Conservation (phyloP, 2,888 invertebrate species). For the Parthenolecanium corni region DNA sequence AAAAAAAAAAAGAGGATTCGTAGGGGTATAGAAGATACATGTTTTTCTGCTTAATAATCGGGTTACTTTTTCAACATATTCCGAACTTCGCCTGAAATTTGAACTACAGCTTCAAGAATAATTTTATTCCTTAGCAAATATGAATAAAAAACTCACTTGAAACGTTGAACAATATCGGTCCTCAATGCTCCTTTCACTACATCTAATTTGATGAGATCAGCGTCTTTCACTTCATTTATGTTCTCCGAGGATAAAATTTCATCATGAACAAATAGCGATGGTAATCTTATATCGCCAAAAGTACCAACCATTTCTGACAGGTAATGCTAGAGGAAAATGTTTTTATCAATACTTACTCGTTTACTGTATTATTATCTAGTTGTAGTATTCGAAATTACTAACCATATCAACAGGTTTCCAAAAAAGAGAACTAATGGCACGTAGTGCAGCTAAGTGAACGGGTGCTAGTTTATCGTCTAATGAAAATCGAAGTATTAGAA, state of each 20-base stretch:
- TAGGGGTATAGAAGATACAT: too few species aligned
- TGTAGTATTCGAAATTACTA: neutral
- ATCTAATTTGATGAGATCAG: slow-evolving; percentile 73
- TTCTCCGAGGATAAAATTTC: slow-evolving; percentile 61
- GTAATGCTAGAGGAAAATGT: slow-evolving; percentile 12
- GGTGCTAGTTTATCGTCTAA: slow-evolving; percentile 69
- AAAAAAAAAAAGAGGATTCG: too few species aligned
- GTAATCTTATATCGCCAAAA: slow-evolving; percentile 23
- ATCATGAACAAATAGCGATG: slow-evolving; percentile 41
- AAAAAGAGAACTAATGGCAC: slow-evolving; percentile 60
- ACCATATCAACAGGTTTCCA: slow-evolving; percentile 44
- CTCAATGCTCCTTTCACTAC: slow-evolving; percentile 59
- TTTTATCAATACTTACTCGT: neutral
- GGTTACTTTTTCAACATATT: too few species aligned
- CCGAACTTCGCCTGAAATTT: too few species aligned
- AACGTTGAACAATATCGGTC: slow-evolving; percentile 63
- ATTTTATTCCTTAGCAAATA: too few species aligned
- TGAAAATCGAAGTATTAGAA: slow-evolving; percentile 45
- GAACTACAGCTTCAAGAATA: too few species aligned
- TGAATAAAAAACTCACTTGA: slow-evolving; percentile 39
- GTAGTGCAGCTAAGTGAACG: slow-evolving; percentile 61
- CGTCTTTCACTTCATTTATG: slow-evolving; percentile 66
- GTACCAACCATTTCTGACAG: slow-evolving; percentile 8
- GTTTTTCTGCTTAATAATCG: too few species aligned
- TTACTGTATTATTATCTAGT: neutral